Evolutionary conservation across 2,888 invertebrate genomes (phyloP), one percentile per base, ranked within the genome.

Genomic region (Hofmannophila pseudospretella): DNA sequence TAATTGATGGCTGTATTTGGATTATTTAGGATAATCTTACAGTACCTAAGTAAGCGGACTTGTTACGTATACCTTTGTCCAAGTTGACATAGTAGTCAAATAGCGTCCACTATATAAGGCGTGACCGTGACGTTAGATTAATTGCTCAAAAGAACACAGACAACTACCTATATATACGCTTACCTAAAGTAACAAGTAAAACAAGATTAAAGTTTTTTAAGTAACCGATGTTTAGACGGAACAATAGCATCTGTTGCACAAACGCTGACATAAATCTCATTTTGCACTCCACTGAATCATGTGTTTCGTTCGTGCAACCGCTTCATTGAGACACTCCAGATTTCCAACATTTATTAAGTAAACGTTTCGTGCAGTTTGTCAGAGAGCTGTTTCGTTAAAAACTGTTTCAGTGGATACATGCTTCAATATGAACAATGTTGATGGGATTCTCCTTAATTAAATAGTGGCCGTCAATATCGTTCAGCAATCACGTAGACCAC

Each of bases 181-280:
- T n/a, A n/a, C n/a, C n/a, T n/a, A n/a, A n/a, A n/a, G n/a, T n/a
- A n/a, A n/a, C n/a, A n/a, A n/a, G n/a, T n/a, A n/a, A n/a, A n/a
- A 31, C 25, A 26, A 33, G 38, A 39, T 28, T 38, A 26, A 25
- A 27, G 16, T 16, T 13, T 33, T 30, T 42, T 44, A 44, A 33
- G 39, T 39, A 38, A 44, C 25, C 34, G 20, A 29, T 34, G 19
- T 38, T 33, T 33, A n/a, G 23, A 9, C 36, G 7, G 36, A 49
- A 52, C 52, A 49, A 56, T 49, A 40, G 45, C 45, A 47, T 47
- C 39, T 42, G 43, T 51, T 54, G 47, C 50, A 49, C 32, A 49
- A 41, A 47, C 43, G 30, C 42, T 35, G 42, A 32, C 44, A 48
- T 36, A 36, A 35, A 45, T 47, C 42, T 50, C 44, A 41, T 50